Evolutionary conservation across 2,797 vertebrate species (phyloP), one percentile per base, ranked within the genome.

Genomic region (Corythornis leucogaster): DNA sequence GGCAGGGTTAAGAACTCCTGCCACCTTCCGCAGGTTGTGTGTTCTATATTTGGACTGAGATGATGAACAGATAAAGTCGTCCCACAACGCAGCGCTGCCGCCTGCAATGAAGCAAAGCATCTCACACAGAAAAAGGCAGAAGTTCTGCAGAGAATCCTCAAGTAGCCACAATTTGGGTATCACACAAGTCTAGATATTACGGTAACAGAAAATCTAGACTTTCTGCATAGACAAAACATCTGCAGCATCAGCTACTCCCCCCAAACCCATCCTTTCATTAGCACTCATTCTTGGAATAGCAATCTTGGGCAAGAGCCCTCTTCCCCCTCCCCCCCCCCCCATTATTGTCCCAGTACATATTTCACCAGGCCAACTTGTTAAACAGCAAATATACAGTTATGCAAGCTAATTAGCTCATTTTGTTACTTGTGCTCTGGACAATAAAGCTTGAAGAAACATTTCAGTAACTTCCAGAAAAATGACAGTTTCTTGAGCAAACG

Each of bases 401-500:
- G 33, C 33, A 59, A 82, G 75, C 54, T 81, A 90, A 91, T 61
- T 67, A 81, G 50, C 66, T 86, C 22, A 69, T 89, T 93, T 91
- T 4, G 2, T 80, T 90, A 91, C 84, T 93, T 61, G 54, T 54
- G 16, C 75, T 95, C 76, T 12, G 62, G 75, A 96, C 68, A 93
- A 92, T 61, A 89, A 92, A 93, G 48, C 54, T 61, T 66, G 54
- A 93, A 87, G 58, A 71, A 91, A 58, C 50, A 89, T 88, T 94
- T 87, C 76, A 69, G 30, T 80, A 80, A 77, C 66, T 90, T 91
- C 9, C 38, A 66, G 62, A 83, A 85, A 92, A 92, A 74, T 24
- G 6, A 70, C 30, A 76, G 46, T 48, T 92, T 86, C 78, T 87
- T 77, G 54, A 85, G 62, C 30, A 88, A 86, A 80, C 46, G 24